Evolutionary conservation across 2,113 vertebrate species (phyloP), one percentile per base, ranked within the genome.

Genomic region (Datnioides undecimradiatus): DNA sequence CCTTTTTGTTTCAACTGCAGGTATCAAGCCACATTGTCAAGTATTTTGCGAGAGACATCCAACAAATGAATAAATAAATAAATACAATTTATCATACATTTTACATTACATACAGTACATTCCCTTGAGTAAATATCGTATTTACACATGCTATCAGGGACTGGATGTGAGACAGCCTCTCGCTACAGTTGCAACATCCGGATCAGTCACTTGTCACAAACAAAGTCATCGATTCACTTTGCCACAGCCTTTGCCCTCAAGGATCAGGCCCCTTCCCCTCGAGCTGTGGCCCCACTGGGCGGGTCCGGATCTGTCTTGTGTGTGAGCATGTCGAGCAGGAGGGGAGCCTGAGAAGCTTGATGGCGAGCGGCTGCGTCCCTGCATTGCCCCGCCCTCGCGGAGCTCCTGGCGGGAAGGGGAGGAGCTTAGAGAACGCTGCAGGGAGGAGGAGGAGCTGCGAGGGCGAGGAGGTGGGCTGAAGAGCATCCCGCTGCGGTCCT

Each of bases 351-450:
- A 97, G 84, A 97, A 94, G 90, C 96, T 97, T 29, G 96, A 96
- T 16, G 97, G 96, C 0, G 97, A 97, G 91, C 95, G 97, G 95
- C 96, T 97, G 88, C 96, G 96, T 68, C 95, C 97, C 79, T 94
- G 94, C 82, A 94, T 93, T 70, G 82, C 49, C 4, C 92, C 93
- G 84, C 83, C 67, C 0, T 92, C 97, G 2, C 96, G 93, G 64
- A 95, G 93, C 76, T 97, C 97, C 76, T 96, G 95, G 80, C 97
- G 94, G 27, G 97, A 98, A 0, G 98, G 96, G 75, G 97, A 99
- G 87, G 97, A 98, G 91, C 97, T 99, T 60, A 97, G 93, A 0
- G 98, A 98, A 90, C 97, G 97, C 88, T 98, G 98, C 88, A 99
- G 94, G 73, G 96, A 96, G 49, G 94, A 93, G 48, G 96, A 96